Base-by-base conservation (phyloP, 2,888 invertebrate genomes). In the Dynastes maya region DNA sequence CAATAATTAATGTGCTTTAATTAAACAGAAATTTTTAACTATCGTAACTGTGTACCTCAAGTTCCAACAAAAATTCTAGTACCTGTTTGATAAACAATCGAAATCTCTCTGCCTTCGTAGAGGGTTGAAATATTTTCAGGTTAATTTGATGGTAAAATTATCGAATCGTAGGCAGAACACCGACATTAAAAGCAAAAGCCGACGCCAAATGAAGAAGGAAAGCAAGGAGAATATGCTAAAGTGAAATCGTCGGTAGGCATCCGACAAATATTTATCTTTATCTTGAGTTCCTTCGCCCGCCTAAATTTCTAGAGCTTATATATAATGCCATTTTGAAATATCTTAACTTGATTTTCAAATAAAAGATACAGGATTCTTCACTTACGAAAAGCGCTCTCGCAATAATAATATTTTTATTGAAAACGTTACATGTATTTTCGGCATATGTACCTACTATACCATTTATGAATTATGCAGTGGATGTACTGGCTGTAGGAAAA, bases 321-420 rank as follows among this genome's bases (percentile, higher is more conserved):
- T 29, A 13, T 6, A 9, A 67, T 49, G 16, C 51, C n/a, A 51
- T 29, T 51, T 68, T 68, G 29, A 11, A 29, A 29, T 13, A 63
- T 63, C 27, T 63, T 29, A 51, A 68, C 51, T 68, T 11, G 29
- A 29, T 51, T 68, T 68, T 29, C 27, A 51, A 68, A 53, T 51
- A 68, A 68, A 68, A 68, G 51, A 68, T 27, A 68, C 29, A 29
- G 29, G 51, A 53, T 40, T 51, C 49, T 68, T 29, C 68, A 68
- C 65, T 65, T 40, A 68, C 22, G 13, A 27, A 49, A 51, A 49
- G 5, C 27, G 27, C 9, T 27, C 9, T 68, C 13, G 51, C 27
- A 51, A 68, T 16, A 68, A 51, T 51, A 68, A 68, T 68, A 68
- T 68, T 68, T 68, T 68, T n/a, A 51, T 29, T 68, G 68, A 27